These are phyloP conservation scores for Phaetusa simplex DNA, from an alignment of 2,113 vertebrate species.

Conservation along the genomic window DNA sequence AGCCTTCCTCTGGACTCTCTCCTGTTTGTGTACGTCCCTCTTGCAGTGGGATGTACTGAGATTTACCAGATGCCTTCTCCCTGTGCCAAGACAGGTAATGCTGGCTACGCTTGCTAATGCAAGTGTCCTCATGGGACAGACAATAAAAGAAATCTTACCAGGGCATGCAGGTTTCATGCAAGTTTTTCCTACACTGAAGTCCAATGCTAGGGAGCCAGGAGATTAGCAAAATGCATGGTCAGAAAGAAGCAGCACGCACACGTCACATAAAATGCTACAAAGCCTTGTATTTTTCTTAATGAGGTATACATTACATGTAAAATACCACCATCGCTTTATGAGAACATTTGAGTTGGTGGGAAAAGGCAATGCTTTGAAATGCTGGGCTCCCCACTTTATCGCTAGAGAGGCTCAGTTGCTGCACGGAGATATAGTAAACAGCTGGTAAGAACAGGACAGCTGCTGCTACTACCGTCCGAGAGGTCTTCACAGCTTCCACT, in stretches of 20 bases:
- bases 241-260: background rate
- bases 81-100: background rate
- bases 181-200: background rate
- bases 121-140: background rate
- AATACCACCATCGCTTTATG: background rate
- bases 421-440: background rate
- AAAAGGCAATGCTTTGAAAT: background rate
- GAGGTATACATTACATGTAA: background rate
- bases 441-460: background rate
- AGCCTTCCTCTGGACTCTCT: background rate
- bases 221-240: background rate
- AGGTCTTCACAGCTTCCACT: background rate
- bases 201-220: background rate
- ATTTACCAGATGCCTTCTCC: background rate
- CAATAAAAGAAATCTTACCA: background rate
- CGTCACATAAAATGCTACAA: background rate
- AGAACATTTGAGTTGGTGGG: too few relatives aligned
- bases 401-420: background rate
- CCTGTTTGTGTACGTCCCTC: background rate
- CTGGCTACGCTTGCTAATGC: background rate
- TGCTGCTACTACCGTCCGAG: background rate
- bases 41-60: fast-evolving
- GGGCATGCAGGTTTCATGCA: background rate
- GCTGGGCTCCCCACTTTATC: background rate
- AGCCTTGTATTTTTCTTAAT: background rate